Evolutionary conservation across 2,797 vertebrate species (phyloP), one percentile per base, ranked within the genome.

Genomic region (Ara ararauna): DNA sequence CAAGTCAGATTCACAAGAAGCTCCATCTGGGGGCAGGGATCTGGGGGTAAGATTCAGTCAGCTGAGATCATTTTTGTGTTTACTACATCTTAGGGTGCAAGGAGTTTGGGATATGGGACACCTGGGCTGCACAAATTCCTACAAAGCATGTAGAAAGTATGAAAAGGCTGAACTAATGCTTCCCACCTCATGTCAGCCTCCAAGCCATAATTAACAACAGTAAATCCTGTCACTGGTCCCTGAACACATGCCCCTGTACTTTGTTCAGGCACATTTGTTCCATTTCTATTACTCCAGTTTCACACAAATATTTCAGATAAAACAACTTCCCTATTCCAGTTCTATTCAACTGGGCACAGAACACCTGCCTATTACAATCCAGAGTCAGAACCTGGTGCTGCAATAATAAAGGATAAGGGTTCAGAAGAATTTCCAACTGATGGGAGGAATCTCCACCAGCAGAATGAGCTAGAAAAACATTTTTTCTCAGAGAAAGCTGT

Each of bases 201-300:
- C 9, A 23, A 29, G 18, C 15, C 68, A 4, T 29, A 51, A 36
- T 68, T 82, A 81, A n/a, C 42, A 94, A 24, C 27, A 64, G 23
- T 71, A 71, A 74, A 48, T 87, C 54, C 64, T 68, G n/a, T 34
- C 54, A 64, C 32, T 48, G 27, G 51, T 64, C 26, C 30, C 54
- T 67, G 45, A 68, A 62, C 7, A 26, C 17, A 23, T 9, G 11
- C 2, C 0, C 0, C 5, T 50, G 3, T 34, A 42, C 27, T 85
- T n/a, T 10, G 21, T 67, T 71, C 30, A 47, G 64, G 27, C n/a
- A 71, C 60, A 80, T 7, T 24, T 19, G 17, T 32, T 50, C 18
- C 32, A 47, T 19, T 67, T 79, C 30, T 80, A 20, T 16, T 82
- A 68, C 16, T 72, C 53, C 45, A 45, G 21, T 42, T 80, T 50